Evolutionary conservation across 2,113 vertebrate genomes (phyloP), one percentile per base, ranked within the genome.

Genomic region (Geococcyx californianus): DNA sequence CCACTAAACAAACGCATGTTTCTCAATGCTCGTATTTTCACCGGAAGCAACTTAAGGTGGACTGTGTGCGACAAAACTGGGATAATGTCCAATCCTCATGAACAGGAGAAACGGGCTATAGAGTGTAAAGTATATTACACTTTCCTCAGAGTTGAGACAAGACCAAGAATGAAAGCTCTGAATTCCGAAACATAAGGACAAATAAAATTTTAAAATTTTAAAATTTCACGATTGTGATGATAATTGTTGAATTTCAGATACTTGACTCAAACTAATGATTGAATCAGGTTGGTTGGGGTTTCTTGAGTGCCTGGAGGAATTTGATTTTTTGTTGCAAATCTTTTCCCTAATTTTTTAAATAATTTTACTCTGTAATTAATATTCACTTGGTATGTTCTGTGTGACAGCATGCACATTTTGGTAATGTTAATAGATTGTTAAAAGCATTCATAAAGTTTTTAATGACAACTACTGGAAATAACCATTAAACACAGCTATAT

Each of bases 391-490:
- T 42, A 76, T 33, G 33, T 62, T 77, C 29, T 70, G 16, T 47
- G 15, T 59, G 11, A 63, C 13, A 68, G 29, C 19, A 84, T 29
- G 88, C 19, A 63, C 24, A 74, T 24, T 70, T 23, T 47, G 29
- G 18, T 64, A 89, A 81, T 84, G 16, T 2, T 67, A 87, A 81
- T 66, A 81, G n/a, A 20, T 81, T 64, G 15, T 52, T 84, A 81
- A 29, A 72, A 89, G 29, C 79, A 90, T 88, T 72, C 56, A 72
- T 78, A 68, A 93, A 72, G 13, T 1, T 78, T 94, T 93, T 74
- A 81, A 92, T 8, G 2, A 3, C 8, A 26, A 18, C 38, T 84
- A 64, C 56, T 79, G 56, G n/a, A 91, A 94, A 75, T 28, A 81
- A 60, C 12, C 21, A 67, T 70, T 89, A 92, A 93, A 29, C 26